Percentiles rank a stretch among this genome's conserved stretches.
Conservation (phyloP, 1,140 invertebrate species). For the Cydia amplana region DNA sequence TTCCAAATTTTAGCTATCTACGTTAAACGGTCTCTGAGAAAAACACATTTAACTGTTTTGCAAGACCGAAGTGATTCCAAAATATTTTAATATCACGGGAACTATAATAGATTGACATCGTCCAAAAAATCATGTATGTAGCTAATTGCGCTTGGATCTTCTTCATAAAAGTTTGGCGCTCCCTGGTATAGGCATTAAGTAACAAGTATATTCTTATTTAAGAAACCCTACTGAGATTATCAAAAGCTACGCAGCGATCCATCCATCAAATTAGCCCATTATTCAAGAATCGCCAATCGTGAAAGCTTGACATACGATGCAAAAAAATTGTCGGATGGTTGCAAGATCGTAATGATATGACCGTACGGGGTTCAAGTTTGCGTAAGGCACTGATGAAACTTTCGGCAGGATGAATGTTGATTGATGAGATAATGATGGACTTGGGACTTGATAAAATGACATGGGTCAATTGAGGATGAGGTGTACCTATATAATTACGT, state of each 20-base stretch:
- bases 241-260: background rate
- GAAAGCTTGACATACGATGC: constrained; percentile 26
- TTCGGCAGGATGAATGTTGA: constrained; percentile 12
- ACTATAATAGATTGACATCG: too few relatives aligned
- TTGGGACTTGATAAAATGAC: constrained; percentile 17
- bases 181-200: too few relatives aligned
- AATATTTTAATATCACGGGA: too few relatives aligned
- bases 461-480: background rate
- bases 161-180: too few relatives aligned
- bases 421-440: constrained; percentile 19
- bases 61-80: too few relatives aligned
- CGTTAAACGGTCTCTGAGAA: too few relatives aligned
- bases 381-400: constrained; percentile 23
- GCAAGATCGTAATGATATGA: constrained; percentile 29
- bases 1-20: too few relatives aligned
- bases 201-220: too few relatives aligned
- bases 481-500: background rate
- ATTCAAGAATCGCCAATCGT: background rate
- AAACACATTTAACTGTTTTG: too few relatives aligned
- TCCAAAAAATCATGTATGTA: too few relatives aligned
- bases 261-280: background rate
- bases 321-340: constrained; percentile 15
- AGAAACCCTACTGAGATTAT: background rate
- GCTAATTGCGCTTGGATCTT: too few relatives aligned
- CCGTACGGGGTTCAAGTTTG: constrained; percentile 7